Evolutionary conservation across 1,140 invertebrate species (phyloP), one percentile per base, ranked within the genome.

Genomic region (Zaprionus taronus): DNA sequence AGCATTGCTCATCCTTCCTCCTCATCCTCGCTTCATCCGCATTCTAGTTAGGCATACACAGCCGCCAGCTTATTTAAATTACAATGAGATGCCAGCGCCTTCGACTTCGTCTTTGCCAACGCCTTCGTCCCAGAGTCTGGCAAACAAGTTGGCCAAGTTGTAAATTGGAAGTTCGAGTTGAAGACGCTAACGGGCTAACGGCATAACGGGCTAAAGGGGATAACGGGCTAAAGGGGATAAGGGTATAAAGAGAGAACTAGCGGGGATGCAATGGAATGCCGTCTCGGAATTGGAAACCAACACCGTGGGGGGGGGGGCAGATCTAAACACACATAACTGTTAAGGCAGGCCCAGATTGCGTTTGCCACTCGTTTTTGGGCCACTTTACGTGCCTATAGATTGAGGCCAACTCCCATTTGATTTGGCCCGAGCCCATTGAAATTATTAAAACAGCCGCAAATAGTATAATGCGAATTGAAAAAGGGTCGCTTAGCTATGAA

Each of bases 71-170:
- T 90, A 90, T 89, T 89, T 89, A 89, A 89, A 89, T 89, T 89
- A 89, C 84, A 89, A 90, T 89, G 72, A 84, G 84, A 67, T 66
- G 79, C 11, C 31, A 11, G 9, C 68, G 72, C 51, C 72, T 66
- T 53, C 58, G 68, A 41, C 22, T 34, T 60, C 58, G 71, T 51
- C 66, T 76, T 58, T 28, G 28, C 28, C 6, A 7, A 7, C 47
- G 47, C 9, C 24, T 38, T 4, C 51, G 44, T 22, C 72, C 5
- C 36, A 79, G 47, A 49, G 72, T 67, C 69, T 83, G 84, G 80
- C 84, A 78, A 86, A 89, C 83, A 89, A 89, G 78, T 87, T 87
- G 81, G 74, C 81, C 81, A 81, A 87, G 84, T 87, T 87, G 84
- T 87, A 87, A 87, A 89, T 87, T 87, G 68, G 68, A 84, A 89